Evolutionary conservation across 2,797 vertebrate species (phyloP), one percentile per base, ranked within the genome.

Genomic region (Coendou prehensilis): DNA sequence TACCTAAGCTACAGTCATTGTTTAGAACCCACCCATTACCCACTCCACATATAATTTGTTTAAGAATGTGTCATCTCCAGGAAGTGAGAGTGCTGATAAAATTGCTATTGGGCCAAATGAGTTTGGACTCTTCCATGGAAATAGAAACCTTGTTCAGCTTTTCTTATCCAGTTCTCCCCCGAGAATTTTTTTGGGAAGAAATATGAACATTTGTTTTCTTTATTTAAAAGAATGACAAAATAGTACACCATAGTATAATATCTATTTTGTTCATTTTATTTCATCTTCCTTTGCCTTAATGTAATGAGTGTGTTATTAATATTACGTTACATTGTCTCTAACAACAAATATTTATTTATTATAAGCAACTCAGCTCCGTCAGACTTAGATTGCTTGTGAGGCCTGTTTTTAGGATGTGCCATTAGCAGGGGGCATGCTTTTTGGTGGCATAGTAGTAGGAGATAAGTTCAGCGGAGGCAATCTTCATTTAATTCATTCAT

Each of bases 161-260:
- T 96, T 57, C 75, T 73, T 1, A 1, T 0, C 13, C 69, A 90
- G 22, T 69, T 91, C 30, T 93, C 18, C 73, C 23, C 9, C 1
- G 75, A 96, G 69, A 89, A 91, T 37, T 91, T 81, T 63, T 82
- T 54, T 45, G n/a, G 54, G 41, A 79, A 95, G 52, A 93, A 93
- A 75, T n/a, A 26, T 63, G 2, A 30, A 75, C 3, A 17, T 11
- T 89, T 45, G 17, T 59, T 93, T 91, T 61, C 87, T 82, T 94
- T 56, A 47, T 69, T 64, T 50, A 78, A 93, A 75, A 37, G 20
- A 80, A 1, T 79, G 75, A 8, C 9, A 1, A 84, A 50, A 47
- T 84, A 22, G 5, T 59, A 5, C 59, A 52, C 9, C 5, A 1
- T 1, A 0, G 30, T 52, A 15, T 67, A 13, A 47, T 89, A 80